These are phyloP conservation scores for Porites cylindrica DNA, from an alignment of 92 coral and sea anemone genomes.

Conservation along the genomic window DNA sequence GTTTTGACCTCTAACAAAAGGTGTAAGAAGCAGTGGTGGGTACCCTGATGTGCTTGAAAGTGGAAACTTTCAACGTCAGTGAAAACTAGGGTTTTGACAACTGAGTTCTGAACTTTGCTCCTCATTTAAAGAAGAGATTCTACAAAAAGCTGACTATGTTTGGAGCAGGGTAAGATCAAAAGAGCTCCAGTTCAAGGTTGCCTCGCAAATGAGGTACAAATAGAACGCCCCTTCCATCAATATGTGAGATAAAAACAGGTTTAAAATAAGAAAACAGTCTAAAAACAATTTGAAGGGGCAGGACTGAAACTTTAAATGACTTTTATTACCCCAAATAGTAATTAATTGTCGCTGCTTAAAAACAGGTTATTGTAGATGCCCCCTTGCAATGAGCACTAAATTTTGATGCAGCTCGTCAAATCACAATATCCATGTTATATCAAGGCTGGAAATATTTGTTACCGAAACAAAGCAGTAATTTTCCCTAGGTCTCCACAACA, in stretches of 20 bases:
- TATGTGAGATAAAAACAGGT: too few species aligned
- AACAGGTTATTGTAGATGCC: background rate
- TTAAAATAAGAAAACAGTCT: too few species aligned
- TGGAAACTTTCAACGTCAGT: too few species aligned
- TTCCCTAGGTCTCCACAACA: background rate
- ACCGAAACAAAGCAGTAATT: background rate
- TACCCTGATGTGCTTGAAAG: too few species aligned
- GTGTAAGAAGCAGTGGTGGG: too few species aligned
- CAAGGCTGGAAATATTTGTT: background rate
- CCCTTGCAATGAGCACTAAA: background rate
- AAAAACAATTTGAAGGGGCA: background rate
- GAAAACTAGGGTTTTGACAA: too few species aligned
- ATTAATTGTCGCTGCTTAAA: background rate
- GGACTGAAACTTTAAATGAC: background rate
- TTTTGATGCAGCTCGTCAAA: background rate
- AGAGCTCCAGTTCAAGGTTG: too few species aligned
- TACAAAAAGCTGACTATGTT: background rate
- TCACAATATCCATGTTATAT: background rate
- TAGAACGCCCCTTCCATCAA: too few species aligned
- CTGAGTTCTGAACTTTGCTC: background rate
- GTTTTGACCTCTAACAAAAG: background rate
- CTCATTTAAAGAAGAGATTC: background rate
- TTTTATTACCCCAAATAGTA: background rate
- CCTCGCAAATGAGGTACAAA: too few species aligned
- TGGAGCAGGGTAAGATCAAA: too few species aligned